Base-by-base conservation (phyloP, 1,140 invertebrate genomes). In the Oncopeltus fasciatus region DNA sequence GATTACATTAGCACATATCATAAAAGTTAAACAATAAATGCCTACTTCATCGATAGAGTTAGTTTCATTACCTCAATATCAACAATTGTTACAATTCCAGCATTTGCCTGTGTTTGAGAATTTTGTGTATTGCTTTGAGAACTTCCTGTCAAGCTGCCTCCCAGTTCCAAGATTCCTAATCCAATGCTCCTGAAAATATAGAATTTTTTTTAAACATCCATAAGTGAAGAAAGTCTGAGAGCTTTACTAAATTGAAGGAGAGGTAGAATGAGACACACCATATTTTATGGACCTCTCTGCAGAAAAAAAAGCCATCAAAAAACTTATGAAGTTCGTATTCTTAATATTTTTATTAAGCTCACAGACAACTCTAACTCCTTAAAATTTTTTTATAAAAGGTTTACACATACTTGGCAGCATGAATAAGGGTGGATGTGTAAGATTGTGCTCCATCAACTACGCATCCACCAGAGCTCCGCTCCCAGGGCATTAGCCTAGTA, bases 361-460 rank as follows among this genome's bases (percentile, higher is more conserved):
- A n/a, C n/a, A n/a, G n/a, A n/a, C n/a, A n/a, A n/a, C n/a, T n/a
- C n/a, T n/a, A n/a, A n/a, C n/a, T n/a, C n/a, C n/a, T n/a, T n/a
- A n/a, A n/a, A n/a, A n/a, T n/a, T n/a, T n/a, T n/a, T n/a, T n/a
- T n/a, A n/a, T n/a, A n/a, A n/a, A n/a, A n/a, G n/a, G n/a, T n/a
- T n/a, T n/a, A n/a, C n/a, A n/a, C n/a, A 57, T 58, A 65, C 76
- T 97, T 97, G 21, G 94, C 94, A 21, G 93, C 93, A 74, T 94
- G 92, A 16, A 98, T 80, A 51, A 97, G 88, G 0, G 92, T 94
- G 0, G 94, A 92, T 57, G 93, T 95, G 70, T 97, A 97, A 67
- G 92, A 95, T 69, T 90, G 86, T 66, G 82, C 79, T 29, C 75
- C 77, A 33, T 81, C 77, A 68, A 81, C 79, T 64, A 69, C 77